A percentile compares a stretch with the other conserved stretches of the same genome.
phyloP scores from a whole-genome alignment of 2,113 vertebrate species.

The Phrynosoma platyrhinos region DNA sequence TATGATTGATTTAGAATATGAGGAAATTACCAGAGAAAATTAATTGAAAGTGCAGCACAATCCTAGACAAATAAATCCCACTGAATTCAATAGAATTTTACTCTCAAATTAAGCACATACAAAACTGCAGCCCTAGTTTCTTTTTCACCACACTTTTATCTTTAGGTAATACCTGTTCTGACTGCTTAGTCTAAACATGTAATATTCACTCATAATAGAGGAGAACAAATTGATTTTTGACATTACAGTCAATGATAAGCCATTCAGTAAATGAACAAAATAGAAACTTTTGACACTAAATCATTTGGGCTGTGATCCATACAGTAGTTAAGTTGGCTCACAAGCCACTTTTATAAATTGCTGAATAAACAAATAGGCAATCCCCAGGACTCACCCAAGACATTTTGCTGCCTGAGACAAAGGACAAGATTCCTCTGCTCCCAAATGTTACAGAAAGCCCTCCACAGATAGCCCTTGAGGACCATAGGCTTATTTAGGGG shows the following conservation, averaged over 20 bases:
- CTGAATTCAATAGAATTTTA: not conserved
- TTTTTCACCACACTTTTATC: not conserved
- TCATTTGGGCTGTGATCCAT: not conserved
- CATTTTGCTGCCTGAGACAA: too few species aligned
- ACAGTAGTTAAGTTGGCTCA: not conserved
- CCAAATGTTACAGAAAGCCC: too few species aligned
- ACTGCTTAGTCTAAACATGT: not conserved
- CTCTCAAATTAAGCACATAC: not conserved
- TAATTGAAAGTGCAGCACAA: not conserved
- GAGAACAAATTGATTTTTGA: not conserved
- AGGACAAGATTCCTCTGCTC: too few species aligned
- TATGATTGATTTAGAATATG: not conserved
- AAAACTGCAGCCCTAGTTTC: not conserved
- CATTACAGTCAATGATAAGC: not conserved
- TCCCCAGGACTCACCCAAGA: too few species aligned
- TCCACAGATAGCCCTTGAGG: too few species aligned
- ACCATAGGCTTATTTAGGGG: too few species aligned
- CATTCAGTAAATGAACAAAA: not conserved
- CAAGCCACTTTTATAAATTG: not conserved
- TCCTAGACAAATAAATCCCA: too few species aligned
- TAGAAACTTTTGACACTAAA: not conserved
- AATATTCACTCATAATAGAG: not conserved
- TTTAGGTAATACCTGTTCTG: not conserved
- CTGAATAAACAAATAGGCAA: not conserved
- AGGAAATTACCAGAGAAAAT: not conserved